Evolutionary conservation across 2,888 invertebrate species (phyloP).

Genomic region (Agrochola lota): DNA sequence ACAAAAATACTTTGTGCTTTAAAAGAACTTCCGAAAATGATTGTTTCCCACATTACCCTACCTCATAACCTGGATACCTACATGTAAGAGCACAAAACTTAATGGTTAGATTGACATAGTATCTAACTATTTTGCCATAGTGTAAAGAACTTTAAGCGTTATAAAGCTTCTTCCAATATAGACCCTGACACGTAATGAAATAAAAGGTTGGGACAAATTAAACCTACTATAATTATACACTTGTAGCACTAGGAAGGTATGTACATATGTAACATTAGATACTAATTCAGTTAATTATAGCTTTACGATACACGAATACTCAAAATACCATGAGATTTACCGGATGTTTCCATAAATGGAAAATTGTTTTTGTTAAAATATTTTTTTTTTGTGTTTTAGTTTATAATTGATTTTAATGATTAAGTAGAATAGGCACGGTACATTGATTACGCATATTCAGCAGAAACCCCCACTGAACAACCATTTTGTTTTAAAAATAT

Average conservation of each 20-base stretch:
- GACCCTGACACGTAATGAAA: constrained; percentile 1
- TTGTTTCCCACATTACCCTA: not conserved
- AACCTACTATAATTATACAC: not conserved
- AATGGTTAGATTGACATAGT: not conserved
- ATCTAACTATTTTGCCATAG: too few species aligned
- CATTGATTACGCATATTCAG: not conserved
- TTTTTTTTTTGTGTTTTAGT: not conserved
- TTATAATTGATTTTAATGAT: not conserved
- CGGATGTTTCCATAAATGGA: constrained; percentile 1
- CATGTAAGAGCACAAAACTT: not conserved
- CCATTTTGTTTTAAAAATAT: not conserved
- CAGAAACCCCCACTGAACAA: not conserved
- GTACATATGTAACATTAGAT: not conserved
- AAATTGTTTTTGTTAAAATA: not conserved
- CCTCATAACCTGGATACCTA: not conserved
- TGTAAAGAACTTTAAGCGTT: too few species aligned
- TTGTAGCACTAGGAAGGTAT: not conserved
- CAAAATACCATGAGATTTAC: not conserved
- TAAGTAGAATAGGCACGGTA: too few species aligned
- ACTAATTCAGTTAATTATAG: constrained; percentile 6
- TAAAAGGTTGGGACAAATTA: not conserved
- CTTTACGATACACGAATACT: not conserved
- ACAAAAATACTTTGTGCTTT: not conserved
- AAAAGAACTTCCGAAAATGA: not conserved
- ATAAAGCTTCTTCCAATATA: not conserved